Evolutionary conservation across 2,113 vertebrate species (phyloP), one percentile per base, ranked within the genome.

Genomic region (Cathartes aura): DNA sequence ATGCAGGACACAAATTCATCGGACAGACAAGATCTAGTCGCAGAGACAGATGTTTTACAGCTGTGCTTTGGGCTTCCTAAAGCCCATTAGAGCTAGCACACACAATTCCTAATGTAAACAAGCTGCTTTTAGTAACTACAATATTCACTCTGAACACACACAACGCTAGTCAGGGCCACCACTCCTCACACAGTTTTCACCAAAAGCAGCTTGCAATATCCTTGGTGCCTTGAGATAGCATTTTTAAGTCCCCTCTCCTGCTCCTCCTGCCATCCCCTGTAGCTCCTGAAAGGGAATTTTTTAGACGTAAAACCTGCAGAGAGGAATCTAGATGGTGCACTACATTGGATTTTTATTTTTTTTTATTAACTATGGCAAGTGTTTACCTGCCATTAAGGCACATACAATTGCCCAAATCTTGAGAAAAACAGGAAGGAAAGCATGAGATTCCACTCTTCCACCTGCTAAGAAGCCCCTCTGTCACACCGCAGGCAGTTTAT

Each of bases 81-180:
- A 93, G 78, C 84, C 92, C 92, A 96, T 97, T 97, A 96, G 94
- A 97, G 90, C 94, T 87, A 95, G 90, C 94, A 96, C 79, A 95
- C 74, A 90, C 96, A 97, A 87, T 64, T 95, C 94, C 92, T 95
- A 96, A 96, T 78, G 88, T 97, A 97, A 97, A 97, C 97, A 97
- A 89, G 94, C 95, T 92, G 95, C 96, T 97, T 97, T 97, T 95
- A 97, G 96, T 68, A 94, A 95, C 94, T 90, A 71, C 91, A 91
- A 1, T 81, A 76, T 78, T 94, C 94, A 21, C 74, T 62, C 89
- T 83, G 84, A 97, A 95, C 79, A 96, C 95, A 97, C 93, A 95
- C 95, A 88, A 71, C 0, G n/a, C 36, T 53, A 47, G 87, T 40
- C 74, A 96, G 78, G 56, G 91, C 94, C 95, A 96, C 87, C 67